Evolutionary conservation across 2,888 invertebrate genomes (phyloP).

Genomic region (Tetragonula carbonaria): DNA sequence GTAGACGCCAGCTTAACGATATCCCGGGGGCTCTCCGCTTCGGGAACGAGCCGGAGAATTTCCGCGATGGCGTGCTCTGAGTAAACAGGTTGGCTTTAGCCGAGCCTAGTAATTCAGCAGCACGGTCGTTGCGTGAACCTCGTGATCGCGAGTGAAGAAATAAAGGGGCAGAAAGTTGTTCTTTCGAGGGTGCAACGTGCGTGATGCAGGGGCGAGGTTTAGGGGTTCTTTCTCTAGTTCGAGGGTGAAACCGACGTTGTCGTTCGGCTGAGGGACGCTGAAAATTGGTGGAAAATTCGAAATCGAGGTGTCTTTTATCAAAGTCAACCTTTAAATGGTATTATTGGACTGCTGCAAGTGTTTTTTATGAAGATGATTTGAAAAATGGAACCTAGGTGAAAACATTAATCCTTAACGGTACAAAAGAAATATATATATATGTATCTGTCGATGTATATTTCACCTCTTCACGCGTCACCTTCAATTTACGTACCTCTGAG

Average conservation of each 20-base stretch:
- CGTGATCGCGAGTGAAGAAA: constrained; percentile 11
- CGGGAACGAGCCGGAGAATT: constrained; percentile 35
- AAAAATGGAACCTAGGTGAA: too few relatives aligned
- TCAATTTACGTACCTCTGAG: too few relatives aligned
- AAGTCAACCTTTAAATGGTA: too few relatives aligned
- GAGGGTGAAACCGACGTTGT: neutral
- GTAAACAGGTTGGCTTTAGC: constrained; percentile 26
- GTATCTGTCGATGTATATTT: too few relatives aligned
- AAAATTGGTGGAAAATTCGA: too few relatives aligned
- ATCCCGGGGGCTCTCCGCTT: constrained; percentile 25
- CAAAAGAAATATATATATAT: too few relatives aligned
- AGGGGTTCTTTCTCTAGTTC: neutral
- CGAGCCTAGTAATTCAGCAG: constrained; percentile 31
- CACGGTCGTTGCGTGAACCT: constrained; percentile 40
- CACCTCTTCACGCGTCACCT: too few relatives aligned
- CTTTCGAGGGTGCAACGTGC: neutral
- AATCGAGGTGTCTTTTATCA: neutral
- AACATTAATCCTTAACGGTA: too few relatives aligned
- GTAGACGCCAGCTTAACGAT: constrained; percentile 50
- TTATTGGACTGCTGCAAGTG: too few relatives aligned
- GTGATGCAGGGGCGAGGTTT: neutral
- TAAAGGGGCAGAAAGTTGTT: constrained; percentile 15
- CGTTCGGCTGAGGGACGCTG: neutral
- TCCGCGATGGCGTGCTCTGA: constrained; percentile 24
- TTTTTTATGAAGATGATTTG: too few relatives aligned